Conservation (phyloP, 2,113 vertebrate genomes). For the Hemiscyllium ocellatum region DNA sequence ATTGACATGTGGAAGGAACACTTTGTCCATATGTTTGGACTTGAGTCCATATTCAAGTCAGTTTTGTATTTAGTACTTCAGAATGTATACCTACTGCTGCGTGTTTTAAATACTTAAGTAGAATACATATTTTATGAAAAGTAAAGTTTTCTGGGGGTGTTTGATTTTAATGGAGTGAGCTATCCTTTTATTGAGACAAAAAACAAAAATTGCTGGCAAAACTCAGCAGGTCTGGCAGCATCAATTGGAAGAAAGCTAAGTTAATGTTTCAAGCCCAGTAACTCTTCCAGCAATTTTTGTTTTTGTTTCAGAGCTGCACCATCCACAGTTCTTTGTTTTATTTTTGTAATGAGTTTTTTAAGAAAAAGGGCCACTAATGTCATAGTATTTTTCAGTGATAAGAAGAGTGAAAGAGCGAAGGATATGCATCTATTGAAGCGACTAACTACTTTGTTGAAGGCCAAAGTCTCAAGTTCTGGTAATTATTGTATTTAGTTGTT, state of each 20-base stretch:
- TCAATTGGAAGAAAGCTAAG: too few relatives aligned
- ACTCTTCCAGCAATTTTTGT: too few relatives aligned
- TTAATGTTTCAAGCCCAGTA: too few relatives aligned
- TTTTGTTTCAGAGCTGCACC: too few relatives aligned
- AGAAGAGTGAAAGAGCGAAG: conserved; percentile 92
- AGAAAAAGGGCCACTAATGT: not conserved
- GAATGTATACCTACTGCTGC: not conserved
- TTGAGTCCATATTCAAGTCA: not conserved
- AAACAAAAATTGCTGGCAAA: too few relatives aligned
- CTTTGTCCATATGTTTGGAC: not conserved
- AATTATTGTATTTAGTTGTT: conserved; percentile 39
- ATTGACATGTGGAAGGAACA: not conserved
- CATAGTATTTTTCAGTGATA: conserved; percentile 65
- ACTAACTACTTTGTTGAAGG: conserved; percentile 67
- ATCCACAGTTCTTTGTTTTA: too few relatives aligned
- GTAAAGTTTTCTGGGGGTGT: not conserved
- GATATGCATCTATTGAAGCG: conserved; percentile 91
- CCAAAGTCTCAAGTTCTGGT: conserved; percentile 66
- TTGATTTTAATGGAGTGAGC: conserved; percentile 2
- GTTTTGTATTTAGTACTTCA: not conserved
- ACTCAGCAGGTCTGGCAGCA: too few relatives aligned
- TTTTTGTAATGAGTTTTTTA: not conserved
- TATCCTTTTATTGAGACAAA: not conserved
- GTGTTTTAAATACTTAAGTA: not conserved
- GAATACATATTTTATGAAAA: not conserved